These are phyloP conservation scores for Gyps fulvus DNA, from an alignment of 2,113 vertebrate genomes.

Conservation along the genomic window DNA sequence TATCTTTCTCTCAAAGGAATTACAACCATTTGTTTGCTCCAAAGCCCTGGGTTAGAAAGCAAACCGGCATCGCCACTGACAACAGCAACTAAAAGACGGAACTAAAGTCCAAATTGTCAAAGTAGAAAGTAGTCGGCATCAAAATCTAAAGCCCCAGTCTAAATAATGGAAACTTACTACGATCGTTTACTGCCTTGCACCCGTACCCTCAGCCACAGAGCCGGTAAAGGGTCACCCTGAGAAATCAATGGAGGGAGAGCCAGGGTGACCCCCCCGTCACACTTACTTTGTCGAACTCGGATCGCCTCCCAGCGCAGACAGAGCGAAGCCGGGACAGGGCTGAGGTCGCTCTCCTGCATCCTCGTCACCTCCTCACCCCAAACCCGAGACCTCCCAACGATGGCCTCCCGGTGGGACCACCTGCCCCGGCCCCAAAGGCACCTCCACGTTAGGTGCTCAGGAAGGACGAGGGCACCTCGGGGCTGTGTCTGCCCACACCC, in stretches of 20 bases:
- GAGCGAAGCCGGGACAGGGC: background rate
- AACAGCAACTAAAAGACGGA: background rate
- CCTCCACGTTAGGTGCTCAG: background rate
- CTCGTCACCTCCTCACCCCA: background rate
- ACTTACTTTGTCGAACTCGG: background rate
- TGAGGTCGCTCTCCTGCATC: background rate
- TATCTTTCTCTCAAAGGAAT: background rate
- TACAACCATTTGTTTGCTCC: background rate
- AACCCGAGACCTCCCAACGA: fast-evolving
- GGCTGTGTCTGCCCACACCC: background rate
- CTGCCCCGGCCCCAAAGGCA: fast-evolving
- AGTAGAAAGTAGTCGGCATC: background rate
- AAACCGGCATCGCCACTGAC: background rate
- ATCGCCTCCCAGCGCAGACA: background rate
- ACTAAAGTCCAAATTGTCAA: background rate
- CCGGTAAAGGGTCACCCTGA: background rate
- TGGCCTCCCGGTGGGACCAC: no score
- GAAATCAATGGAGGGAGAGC: background rate
- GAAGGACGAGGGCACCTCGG: background rate
- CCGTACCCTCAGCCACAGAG: background rate
- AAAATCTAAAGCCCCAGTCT: background rate
- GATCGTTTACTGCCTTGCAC: background rate
- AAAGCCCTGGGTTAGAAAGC: background rate
- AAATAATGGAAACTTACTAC: background rate
- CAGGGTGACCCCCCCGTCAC: background rate